A percentile compares a stretch with the other conserved stretches of the same genome.
Evolutionary conservation across 1,140 invertebrate genomes (phyloP).

Genomic region (Bombus terrestris): DNA sequence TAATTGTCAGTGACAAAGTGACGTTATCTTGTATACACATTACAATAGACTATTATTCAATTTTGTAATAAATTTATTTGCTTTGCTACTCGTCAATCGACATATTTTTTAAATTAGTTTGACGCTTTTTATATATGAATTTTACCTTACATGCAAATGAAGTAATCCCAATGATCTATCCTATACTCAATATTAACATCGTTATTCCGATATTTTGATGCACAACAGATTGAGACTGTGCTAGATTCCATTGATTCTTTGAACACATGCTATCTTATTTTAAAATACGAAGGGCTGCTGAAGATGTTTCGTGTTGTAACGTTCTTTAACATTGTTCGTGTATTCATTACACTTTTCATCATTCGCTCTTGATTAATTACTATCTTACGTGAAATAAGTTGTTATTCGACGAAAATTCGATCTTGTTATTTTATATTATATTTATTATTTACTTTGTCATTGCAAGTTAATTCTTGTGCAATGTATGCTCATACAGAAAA

Average conservation of each 20-base stretch:
- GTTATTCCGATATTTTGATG: conserved; percentile 42
- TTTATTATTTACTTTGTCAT: neutral
- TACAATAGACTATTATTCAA: neutral
- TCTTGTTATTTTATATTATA: neutral
- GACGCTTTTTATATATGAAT: neutral
- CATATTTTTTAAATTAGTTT: neutral
- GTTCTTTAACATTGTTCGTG: neutral
- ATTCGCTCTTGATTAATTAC: neutral
- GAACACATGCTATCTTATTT: conserved; percentile 55
- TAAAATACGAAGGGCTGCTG: conserved; percentile 42
- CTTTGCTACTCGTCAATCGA: no score
- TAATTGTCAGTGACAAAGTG: conserved; percentile 33
- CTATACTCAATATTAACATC: neutral
- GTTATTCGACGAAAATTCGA: neutral
- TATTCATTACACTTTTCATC: neutral
- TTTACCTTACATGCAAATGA: neutral
- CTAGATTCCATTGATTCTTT: conserved; percentile 47
- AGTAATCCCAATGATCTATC: conserved; percentile 10
- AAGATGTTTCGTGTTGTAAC: conserved; percentile 47
- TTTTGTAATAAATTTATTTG: neutral
- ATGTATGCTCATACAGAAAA: neutral
- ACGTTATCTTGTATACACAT: conserved; percentile 22
- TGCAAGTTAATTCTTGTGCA: neutral
- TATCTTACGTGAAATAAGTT: neutral
- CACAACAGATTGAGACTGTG: conserved; percentile 37